Base-by-base conservation (phyloP, 2,888 invertebrate genomes). In the Ypsolopha sequella region DNA sequence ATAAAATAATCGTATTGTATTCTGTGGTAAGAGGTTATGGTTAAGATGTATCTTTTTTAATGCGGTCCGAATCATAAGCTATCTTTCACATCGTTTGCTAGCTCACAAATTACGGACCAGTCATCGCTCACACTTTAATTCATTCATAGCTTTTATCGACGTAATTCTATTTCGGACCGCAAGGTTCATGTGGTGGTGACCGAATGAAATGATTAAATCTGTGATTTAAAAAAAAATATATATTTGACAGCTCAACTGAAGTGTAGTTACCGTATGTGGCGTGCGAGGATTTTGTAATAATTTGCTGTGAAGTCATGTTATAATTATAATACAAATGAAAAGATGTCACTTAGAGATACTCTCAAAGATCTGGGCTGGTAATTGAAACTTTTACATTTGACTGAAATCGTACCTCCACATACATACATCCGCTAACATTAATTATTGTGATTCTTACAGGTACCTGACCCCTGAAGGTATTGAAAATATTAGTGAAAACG, bases 381-480 rank as follows among this genome's bases (percentile, higher is more conserved):
- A 87, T 74, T 70, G 60, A 58, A 56, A 55, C 33, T 35, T 36
- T 46, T 48, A 53, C 45, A 52, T 35, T 46, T 54, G 53, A 51
- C 49, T 35, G 48, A 35, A 36, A 39, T 51, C 13, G 7, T 44
- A 24, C 34, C n/a, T 13, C 6, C 2, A 8, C 8, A 14, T 9
- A n/a, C n/a, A n/a, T 43, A 13, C 13, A 13, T 11, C 8, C 33
- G 14, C 8, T 34, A n/a, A 7, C 24, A 39, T 24, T 48, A 14
- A 48, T n/a, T 13, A 14, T 56, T 63, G 52, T 66, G 61, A 62
- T 68, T 68, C 61, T 88, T 88, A 57, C 76, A 94, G 94, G 94
- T 88, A 91, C 74, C 82, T 94, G 59, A 91, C 92, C 56, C 89
- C 90, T 58, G 91, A 92, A 66, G 94, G 94, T 58, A 80, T 91